Percentiles rank a stretch among this genome's conserved stretches.
Evolutionary conservation across 2,888 invertebrate species (phyloP).

Genomic region (Coenonympha glycerion): DNA sequence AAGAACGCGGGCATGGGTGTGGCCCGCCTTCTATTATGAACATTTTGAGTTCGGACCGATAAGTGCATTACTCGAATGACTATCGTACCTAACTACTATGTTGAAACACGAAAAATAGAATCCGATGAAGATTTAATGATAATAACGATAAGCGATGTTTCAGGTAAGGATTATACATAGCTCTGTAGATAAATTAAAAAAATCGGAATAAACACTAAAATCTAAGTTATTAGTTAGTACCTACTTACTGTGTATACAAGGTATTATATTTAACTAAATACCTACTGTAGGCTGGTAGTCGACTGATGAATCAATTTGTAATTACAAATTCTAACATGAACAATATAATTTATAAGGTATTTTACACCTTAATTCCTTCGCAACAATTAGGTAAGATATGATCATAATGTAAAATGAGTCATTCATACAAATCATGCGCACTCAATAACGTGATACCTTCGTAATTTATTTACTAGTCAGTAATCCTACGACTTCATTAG

Average conservation of each 20-base stretch:
- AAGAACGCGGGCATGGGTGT: slow-evolving; percentile 43
- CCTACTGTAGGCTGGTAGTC: no score
- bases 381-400: slow-evolving; percentile 15
- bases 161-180: no score
- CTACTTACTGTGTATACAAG: no score
- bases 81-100: slow-evolving; percentile 19
- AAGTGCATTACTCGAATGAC: slow-evolving; percentile 35
- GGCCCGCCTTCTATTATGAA: slow-evolving; percentile 37
- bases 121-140: slow-evolving; percentile 3
- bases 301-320: not conserved
- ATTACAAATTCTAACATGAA: not conserved
- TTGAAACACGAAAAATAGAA: slow-evolving; percentile 18
- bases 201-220: no score
- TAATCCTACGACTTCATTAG: slow-evolving; percentile 5
- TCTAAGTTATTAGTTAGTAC: no score
- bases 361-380: slow-evolving; percentile 12
- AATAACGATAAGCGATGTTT: not conserved
- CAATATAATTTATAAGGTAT: not conserved
- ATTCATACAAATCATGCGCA: slow-evolving; percentile 7
- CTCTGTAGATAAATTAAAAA: no score
- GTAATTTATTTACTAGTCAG: no score
- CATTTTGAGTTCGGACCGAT: slow-evolving; percentile 34
- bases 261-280: no score
- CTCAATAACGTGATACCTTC: no score
- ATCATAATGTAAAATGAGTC: slow-evolving; percentile 22